phyloP scores from a whole-genome alignment of 2,797 vertebrate genomes.

The Manis javanica region DNA sequence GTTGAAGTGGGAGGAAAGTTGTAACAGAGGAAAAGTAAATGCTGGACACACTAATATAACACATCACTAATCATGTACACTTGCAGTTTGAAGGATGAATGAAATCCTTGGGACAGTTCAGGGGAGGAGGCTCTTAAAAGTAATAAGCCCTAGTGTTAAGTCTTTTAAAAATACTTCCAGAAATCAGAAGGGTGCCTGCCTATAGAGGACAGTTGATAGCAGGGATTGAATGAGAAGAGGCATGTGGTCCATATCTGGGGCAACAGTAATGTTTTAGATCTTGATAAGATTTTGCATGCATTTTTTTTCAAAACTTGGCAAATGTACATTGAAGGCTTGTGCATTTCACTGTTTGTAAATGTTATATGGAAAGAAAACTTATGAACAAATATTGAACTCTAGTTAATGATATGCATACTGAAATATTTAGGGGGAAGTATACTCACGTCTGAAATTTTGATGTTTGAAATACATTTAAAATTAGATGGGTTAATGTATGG shows the following conservation, averaged over 20 bases:
- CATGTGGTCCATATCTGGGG: not conserved
- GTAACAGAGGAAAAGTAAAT: not conserved
- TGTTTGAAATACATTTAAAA: constrained; percentile 40
- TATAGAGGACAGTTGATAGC: not conserved
- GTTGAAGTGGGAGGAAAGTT: not conserved
- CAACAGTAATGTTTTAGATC: not conserved
- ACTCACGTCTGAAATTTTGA: not conserved
- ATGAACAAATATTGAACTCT: not conserved
- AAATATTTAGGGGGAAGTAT: not conserved
- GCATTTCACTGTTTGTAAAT: not conserved
- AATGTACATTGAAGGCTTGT: not conserved
- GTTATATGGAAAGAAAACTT: not conserved
- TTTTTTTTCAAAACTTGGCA: constrained; percentile 53
- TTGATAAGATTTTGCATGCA: not conserved
- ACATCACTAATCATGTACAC: not conserved
- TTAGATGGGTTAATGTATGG: not conserved
- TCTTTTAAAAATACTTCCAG: not conserved
- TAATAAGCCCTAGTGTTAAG: not conserved
- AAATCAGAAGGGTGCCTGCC: not conserved
- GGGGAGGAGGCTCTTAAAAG: not conserved
- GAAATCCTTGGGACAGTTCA: not conserved
- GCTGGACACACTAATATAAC: not conserved
- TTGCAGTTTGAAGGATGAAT: not conserved
- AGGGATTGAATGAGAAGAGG: not conserved
- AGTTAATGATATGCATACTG: constrained; percentile 7